These are phyloP conservation scores for Tetropium fuscum DNA, from an alignment of 2,888 invertebrate species.

Conservation along the genomic window DNA sequence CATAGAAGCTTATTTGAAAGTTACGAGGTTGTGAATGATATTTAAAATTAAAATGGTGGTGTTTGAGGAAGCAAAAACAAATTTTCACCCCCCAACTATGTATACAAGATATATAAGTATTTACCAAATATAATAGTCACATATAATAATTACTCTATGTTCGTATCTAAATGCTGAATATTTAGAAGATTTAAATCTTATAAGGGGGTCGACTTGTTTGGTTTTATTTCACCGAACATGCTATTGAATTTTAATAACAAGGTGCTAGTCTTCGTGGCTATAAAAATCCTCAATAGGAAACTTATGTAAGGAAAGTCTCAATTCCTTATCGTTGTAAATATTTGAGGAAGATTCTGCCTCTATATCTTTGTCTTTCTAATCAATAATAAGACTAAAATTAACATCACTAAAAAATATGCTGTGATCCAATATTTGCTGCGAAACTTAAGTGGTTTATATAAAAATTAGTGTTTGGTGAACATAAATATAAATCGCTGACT, in stretches of 20 bases:
- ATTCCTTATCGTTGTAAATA: constrained; percentile 7
- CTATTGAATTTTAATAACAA: constrained; percentile 16
- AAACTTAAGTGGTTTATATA: constrained; percentile 23
- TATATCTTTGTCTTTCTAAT: constrained; percentile 38
- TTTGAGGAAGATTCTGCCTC: constrained; percentile 15
- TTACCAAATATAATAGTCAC: neutral
- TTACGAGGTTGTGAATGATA: constrained; percentile 40
- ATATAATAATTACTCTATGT: constrained; percentile 11
- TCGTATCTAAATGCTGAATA: constrained; percentile 13
- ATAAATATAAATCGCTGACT: constrained; percentile 13
- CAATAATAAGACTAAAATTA: constrained; percentile 35
- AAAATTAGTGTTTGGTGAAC: constrained; percentile 35
- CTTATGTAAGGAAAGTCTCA: constrained; percentile 5
- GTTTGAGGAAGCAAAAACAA: constrained; percentile 8
- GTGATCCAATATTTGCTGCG: constrained; percentile 27
- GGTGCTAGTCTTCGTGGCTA: constrained; percentile 43
- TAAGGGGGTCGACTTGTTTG: constrained; percentile 8
- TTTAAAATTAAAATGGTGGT: constrained; percentile 18
- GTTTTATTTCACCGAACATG: constrained; percentile 9
- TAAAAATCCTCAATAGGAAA: constrained; percentile 15
- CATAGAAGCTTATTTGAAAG: constrained; percentile 16
- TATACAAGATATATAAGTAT: neutral
- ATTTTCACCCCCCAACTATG: constrained; percentile 13
- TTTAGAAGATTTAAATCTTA: neutral
- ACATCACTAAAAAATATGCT: constrained; percentile 40